Evolutionary conservation across 2,888 invertebrate species (phyloP), one percentile per base, ranked within the genome.

Genomic region (Sipha maydis): DNA sequence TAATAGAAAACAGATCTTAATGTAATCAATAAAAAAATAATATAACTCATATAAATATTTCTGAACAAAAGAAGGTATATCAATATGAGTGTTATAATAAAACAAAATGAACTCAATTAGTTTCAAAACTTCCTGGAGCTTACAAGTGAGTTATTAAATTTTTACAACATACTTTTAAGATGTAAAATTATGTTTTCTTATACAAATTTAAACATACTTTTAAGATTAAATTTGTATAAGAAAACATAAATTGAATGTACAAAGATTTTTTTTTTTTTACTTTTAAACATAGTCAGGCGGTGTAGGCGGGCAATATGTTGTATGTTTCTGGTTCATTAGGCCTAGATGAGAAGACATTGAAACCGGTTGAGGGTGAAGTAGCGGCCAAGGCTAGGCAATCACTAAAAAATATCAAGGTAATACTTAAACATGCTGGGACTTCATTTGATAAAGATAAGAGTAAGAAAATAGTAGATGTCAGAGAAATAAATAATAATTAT

Each of bases 361-460:
- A 95, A 91, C 91, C 97, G 90, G 96, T 97, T 25, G 91, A 93
- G 67, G 97, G 97, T 67, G 96, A 96, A 73, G 95, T 95, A 14
- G 94, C 93, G 54, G 94, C 93, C 17, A 95, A 98, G 92, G 93
- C 97, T 3, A 93, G 94, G 90, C 95, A 95, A 92, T 96, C 96
- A 11, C 93, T 98, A 86, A 93, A 94, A 90, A 97, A 97, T 92
- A 93, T 98, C 91, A 95, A 95, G 89, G 93, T 94, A 86, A 94
- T 97, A 89, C 93, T 98, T 73, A 79, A 80, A 85, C 80, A 89
- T 75, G 80, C 85, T 84, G 78, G 78, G 34, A 85, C 54, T 69
- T 85, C 54, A 54, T 85, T 85, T 14, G 67, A 85, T 85, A 85
- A 84, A 67, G 75, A 61, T 84, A 75, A 83, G 75, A 2, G 28